These are phyloP conservation scores for Onychostoma macrolepis DNA, from an alignment of 2,113 vertebrate genomes.

Conservation along the genomic window DNA sequence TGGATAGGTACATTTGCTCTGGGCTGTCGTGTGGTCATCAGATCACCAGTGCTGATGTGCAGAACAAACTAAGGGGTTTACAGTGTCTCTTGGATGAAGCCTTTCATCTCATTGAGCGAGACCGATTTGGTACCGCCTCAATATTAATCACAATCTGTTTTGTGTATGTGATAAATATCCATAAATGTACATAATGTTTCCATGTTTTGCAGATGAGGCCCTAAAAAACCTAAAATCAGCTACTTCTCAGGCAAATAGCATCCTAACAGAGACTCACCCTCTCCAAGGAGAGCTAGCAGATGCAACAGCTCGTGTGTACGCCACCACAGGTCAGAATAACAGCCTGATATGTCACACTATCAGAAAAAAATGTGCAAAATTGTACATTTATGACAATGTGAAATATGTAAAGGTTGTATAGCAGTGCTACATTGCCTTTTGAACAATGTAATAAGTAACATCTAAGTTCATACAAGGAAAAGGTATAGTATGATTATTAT, in stretches of 20 bases:
- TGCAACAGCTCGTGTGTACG: conserved; percentile 80
- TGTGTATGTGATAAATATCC: not conserved
- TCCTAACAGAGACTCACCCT: conserved; percentile 81
- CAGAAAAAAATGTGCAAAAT: not conserved
- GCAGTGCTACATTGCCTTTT: not conserved
- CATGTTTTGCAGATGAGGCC: conserved; percentile 73
- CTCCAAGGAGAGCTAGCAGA: conserved; percentile 85
- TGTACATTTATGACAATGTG: not conserved
- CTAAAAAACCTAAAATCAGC: conserved; percentile 73
- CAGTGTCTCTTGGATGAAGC: conserved; percentile 60
- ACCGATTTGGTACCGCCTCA: conserved; percentile 66
- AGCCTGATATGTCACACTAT: not conserved
- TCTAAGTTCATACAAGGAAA: not conserved
- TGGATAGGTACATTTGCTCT: conserved; percentile 59
- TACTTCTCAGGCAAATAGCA: conserved; percentile 64
- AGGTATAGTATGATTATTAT: not conserved
- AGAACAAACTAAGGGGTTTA: conserved; percentile 63
- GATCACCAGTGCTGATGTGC: conserved; percentile 59
- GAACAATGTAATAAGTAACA: not conserved
- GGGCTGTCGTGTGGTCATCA: conserved; percentile 58
- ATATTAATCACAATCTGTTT: not conserved
- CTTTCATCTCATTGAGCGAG: conserved; percentile 68
- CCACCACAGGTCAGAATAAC: conserved; percentile 78
- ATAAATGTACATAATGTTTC: not conserved
- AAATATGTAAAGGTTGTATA: not conserved